A percentile compares a stretch with the other conserved stretches of the same genome.
Conservation (phyloP, 2,113 vertebrate species). For the Labrus mixtus region DNA sequence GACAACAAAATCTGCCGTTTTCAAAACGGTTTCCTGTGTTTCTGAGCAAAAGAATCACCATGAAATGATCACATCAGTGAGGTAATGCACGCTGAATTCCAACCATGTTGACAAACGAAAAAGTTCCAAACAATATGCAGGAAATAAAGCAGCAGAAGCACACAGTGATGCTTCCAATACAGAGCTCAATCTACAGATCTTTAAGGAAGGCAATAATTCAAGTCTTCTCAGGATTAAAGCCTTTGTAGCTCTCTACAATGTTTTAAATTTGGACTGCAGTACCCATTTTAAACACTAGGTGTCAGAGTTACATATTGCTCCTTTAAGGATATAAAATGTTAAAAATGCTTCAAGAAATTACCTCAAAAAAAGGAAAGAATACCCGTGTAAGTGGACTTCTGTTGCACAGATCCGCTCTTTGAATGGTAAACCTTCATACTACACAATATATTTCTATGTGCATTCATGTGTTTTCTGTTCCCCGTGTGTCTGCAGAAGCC, state of each 20-base stretch:
- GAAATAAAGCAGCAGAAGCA: not conserved
- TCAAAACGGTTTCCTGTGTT: not conserved
- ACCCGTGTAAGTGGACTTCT: no score
- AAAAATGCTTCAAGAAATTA: no score
- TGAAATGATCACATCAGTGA: not conserved
- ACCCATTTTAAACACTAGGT: no score
- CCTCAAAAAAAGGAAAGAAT: no score
- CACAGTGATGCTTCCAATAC: not conserved
- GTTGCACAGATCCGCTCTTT: no score
- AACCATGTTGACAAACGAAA: not conserved
- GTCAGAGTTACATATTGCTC: no score
- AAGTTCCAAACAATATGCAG: not conserved
- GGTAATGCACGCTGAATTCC: not conserved
- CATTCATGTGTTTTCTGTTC: not conserved
- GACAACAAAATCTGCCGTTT: not conserved
- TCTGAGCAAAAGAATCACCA: not conserved
- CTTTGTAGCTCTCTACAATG: no score
- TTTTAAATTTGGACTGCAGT: no score
- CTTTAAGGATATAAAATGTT: no score
- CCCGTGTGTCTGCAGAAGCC: conserved; percentile 47
- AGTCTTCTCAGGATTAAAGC: no score
- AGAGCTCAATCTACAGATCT: not conserved
- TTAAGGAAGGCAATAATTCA: not conserved
- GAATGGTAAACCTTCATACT: no score
- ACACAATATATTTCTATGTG: no score